Evolutionary conservation across 2,113 vertebrate genomes (phyloP).

Genomic region (Rhegmatorhina hoffmannsi): DNA sequence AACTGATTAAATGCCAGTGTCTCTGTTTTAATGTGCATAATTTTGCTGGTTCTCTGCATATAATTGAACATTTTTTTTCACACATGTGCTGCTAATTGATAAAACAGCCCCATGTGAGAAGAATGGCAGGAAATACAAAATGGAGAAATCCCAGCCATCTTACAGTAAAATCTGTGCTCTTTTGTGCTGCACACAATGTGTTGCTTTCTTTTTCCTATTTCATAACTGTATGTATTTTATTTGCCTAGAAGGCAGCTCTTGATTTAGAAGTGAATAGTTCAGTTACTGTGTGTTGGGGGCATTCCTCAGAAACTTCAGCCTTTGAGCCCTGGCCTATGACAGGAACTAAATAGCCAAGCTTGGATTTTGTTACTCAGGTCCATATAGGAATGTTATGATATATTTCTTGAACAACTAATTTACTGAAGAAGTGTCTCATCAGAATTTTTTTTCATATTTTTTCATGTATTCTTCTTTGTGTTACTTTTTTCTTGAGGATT

Average conservation of each 20-base stretch:
- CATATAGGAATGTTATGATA: neutral
- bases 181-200: neutral
- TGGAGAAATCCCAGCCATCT: neutral
- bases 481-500: neutral
- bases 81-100: slow-evolving; percentile 20
- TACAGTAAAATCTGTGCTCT: neutral
- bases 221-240: neutral
- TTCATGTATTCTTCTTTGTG: neutral
- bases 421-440: neutral
- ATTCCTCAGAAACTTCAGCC: neutral
- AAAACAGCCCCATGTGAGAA: neutral
- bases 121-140: neutral
- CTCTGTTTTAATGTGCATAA: neutral
- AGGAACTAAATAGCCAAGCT: neutral
- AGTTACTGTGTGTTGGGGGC: neutral
- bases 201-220: neutral
- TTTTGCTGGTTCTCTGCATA: neutral
- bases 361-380: neutral
- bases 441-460: neutral
- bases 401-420: neutral
- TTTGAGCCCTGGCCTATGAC: neutral
- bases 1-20: neutral
- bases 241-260: neutral
- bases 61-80: neutral
- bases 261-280: neutral